These are phyloP conservation scores for Eidolon dupreanum DNA, from an alignment of 2,797 vertebrate species.

Conservation along the genomic window DNA sequence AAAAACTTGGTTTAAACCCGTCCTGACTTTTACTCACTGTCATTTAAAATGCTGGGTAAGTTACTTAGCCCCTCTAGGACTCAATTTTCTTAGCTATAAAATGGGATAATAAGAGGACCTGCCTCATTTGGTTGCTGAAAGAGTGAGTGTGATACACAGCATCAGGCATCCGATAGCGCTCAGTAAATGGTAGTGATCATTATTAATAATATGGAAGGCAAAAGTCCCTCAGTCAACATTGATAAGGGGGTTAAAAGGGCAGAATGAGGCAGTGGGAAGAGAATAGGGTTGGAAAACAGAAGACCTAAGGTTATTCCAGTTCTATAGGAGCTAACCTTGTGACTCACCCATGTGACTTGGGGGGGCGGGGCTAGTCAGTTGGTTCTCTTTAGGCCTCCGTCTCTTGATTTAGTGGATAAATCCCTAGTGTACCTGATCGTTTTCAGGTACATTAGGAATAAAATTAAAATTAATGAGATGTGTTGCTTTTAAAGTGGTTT, in stretches of 20 bases:
- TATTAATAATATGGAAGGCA: not conserved
- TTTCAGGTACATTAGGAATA: not conserved
- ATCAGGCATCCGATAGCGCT: not conserved
- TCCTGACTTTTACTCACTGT: not conserved
- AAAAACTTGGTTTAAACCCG: not conserved
- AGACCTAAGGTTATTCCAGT: not conserved
- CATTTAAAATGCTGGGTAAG: not conserved
- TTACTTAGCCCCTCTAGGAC: not conserved
- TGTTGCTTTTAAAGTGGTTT: constrained; percentile 17
- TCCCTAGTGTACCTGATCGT: not conserved
- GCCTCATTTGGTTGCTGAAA: not conserved
- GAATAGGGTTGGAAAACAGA: not conserved
- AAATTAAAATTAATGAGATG: constrained; percentile 33
- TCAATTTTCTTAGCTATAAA: constrained; percentile 12
- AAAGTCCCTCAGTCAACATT: not conserved
- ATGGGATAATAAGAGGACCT: not conserved
- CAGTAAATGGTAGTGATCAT: not conserved
- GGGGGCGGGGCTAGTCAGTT: not conserved
- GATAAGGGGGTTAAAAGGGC: not conserved
- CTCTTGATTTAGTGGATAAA: not conserved
- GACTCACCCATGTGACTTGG: not conserved
- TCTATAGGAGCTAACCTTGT: not conserved
- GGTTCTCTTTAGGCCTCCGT: not conserved
- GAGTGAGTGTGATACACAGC: not conserved
- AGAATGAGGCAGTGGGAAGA: not conserved